Conservation (phyloP, 2,888 invertebrate species). For the Cynaeus angustus region DNA sequence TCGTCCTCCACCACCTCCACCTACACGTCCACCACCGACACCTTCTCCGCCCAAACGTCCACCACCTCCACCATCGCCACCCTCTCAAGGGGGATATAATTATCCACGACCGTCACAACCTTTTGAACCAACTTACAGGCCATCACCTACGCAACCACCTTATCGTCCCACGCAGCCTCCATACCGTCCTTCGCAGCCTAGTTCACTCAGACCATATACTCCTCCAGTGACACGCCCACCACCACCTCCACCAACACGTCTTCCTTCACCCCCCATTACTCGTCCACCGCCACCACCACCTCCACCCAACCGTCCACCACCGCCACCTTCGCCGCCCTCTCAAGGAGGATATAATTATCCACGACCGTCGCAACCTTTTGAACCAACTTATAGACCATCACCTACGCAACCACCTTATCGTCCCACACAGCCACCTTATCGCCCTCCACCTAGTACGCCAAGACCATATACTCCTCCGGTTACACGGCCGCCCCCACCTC, state of each 20-base stretch:
- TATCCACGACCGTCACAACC: constrained; percentile 10
- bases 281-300: constrained; percentile 32
- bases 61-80: constrained; percentile 59
- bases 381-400: constrained; percentile 25
- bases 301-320: constrained; percentile 58
- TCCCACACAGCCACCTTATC: constrained; percentile 15
- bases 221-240: constrained; percentile 2
- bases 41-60: constrained; percentile 53
- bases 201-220: constrained; percentile 4
- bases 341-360: constrained; percentile 43
- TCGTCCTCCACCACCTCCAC: constrained; percentile 31
- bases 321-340: constrained; percentile 24
- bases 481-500: constrained; percentile 14
- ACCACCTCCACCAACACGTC: constrained; percentile 35
- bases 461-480: constrained; percentile 12
- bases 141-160: constrained; percentile 16
- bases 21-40: constrained; percentile 6
- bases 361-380: constrained; percentile 1
- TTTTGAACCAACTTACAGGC: constrained; percentile 20
- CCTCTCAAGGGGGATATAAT: constrained; percentile 37
- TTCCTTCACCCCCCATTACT: constrained; percentile 5
- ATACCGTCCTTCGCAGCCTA: constrained; percentile 12
- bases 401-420: constrained; percentile 12
- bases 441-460: constrained; percentile 20
- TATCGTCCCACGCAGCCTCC: constrained; percentile 15